Conservation (phyloP, 2,113 vertebrate species). For the Calidris pugnax region DNA sequence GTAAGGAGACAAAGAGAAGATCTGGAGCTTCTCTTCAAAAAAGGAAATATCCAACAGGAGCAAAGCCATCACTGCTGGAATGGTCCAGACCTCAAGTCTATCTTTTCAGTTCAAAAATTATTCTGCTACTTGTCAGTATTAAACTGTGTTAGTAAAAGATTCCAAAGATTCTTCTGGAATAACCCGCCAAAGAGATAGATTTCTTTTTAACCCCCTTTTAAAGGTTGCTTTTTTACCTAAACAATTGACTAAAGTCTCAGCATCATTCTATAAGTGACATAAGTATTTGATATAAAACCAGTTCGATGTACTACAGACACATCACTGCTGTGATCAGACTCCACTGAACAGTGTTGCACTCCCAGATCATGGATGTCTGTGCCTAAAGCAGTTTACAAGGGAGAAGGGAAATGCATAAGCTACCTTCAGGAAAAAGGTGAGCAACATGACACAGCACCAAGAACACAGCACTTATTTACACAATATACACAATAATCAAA, state of each 20-base stretch:
- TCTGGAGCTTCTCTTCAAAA: neutral
- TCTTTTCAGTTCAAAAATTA: neutral
- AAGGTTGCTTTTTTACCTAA: neutral
- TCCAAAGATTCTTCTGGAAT: neutral
- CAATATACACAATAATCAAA: neutral
- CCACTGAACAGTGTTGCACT: neutral
- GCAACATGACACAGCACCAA: neutral
- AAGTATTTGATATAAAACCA: neutral
- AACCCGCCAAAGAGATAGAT: neutral
- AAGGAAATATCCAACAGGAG: neutral
- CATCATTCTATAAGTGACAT: fast-evolving
- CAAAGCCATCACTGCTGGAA: neutral
- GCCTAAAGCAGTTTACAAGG: neutral
- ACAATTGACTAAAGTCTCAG: neutral
- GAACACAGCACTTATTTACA: neutral
- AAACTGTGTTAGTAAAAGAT: neutral
- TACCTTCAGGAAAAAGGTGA: neutral
- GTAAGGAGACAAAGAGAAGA: neutral
- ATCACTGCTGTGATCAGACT: neutral
- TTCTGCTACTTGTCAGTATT: neutral
- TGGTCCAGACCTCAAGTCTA: neutral
- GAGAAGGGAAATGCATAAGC: neutral
- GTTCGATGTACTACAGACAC: neutral
- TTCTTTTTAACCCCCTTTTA: neutral
- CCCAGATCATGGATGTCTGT: neutral